A percentile compares a stretch with the other conserved stretches of the same genome.
These are phyloP conservation scores for Odontesthes bonariensis DNA, from an alignment of 2,113 vertebrate genomes.

Conservation along the genomic window DNA sequence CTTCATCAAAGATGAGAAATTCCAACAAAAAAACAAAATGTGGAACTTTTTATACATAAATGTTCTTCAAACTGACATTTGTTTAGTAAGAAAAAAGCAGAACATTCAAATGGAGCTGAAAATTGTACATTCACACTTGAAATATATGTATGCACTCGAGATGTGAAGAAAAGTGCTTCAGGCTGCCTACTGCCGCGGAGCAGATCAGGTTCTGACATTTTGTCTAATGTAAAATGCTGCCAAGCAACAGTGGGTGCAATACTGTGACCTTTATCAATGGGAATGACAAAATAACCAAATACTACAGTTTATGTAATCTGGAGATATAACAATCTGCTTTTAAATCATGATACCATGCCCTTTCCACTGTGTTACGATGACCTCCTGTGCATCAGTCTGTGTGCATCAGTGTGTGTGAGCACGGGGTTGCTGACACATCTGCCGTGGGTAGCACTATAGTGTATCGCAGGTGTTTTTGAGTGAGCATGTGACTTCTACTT, in stretches of 20 bases:
- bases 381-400: constrained; percentile 8
- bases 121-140: constrained; percentile 51
- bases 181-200: constrained; percentile 48
- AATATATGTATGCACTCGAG: constrained; percentile 62
- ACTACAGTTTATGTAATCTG: constrained; percentile 51
- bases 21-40: too few relatives aligned
- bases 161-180: constrained; percentile 59
- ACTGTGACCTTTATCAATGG: constrained; percentile 74
- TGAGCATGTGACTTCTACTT: constrained; percentile 35
- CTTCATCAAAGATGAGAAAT: neutral
- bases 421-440: constrained; percentile 36
- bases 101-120: constrained; percentile 63
- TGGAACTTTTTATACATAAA: too few relatives aligned
- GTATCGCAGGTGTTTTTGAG: constrained; percentile 51
- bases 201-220: constrained; percentile 77
- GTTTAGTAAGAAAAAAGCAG: constrained; percentile 21
- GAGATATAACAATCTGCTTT: constrained; percentile 50
- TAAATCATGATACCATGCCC: constrained; percentile 32
- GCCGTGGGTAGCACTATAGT: constrained; percentile 6
- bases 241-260: constrained; percentile 65
- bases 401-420: constrained; percentile 16
- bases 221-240: constrained; percentile 68
- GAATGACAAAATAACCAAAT: constrained; percentile 58
- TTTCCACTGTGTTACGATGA: neutral
- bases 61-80: too few relatives aligned